Percentiles rank a stretch among this genome's conserved stretches.
Evolutionary conservation across 2,797 vertebrate genomes (phyloP).

Genomic region (Zenarchopterus dispar): DNA sequence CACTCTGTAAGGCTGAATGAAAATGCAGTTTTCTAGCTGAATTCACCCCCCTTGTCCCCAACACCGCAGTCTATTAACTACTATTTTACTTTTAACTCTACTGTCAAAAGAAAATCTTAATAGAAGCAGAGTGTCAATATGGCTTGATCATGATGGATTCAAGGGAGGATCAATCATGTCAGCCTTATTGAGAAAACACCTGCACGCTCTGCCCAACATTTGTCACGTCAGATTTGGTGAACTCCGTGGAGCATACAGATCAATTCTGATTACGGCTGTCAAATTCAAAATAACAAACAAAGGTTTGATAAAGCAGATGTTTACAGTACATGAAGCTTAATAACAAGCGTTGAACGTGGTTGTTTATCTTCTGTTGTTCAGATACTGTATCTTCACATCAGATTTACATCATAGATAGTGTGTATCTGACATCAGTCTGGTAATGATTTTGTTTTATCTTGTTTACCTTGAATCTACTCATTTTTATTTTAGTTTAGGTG

Average conservation of each 20-base stretch:
- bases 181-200: constrained; percentile 77
- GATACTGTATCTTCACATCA: constrained; percentile 15
- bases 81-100: constrained; percentile 41
- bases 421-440: constrained; percentile 14
- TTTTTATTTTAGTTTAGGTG: constrained; percentile 13
- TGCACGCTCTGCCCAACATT: constrained; percentile 72
- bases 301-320: constrained; percentile 63
- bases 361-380: constrained; percentile 47
- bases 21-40: constrained; percentile 27
- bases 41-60: constrained; percentile 1
- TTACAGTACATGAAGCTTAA: constrained; percentile 54
- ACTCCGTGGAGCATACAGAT: constrained; percentile 74
- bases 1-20: constrained; percentile 26
- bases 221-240: constrained; percentile 77
- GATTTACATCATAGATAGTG: constrained; percentile 39
- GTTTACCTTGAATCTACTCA: too few species aligned
- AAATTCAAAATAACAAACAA: constrained; percentile 61
- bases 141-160: constrained; percentile 79
- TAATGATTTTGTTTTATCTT: constrained; percentile 17
- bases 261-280: constrained; percentile 80
- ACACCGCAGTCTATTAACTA: constrained; percentile 13
- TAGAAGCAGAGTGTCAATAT: constrained; percentile 70
- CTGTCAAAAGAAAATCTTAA: constrained; percentile 55
- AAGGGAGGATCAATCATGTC: constrained; percentile 68
- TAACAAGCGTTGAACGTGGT: constrained; percentile 35